Evolutionary conservation across 2,797 vertebrate genomes (phyloP).

Genomic region (Tolypeutes matacus): DNA sequence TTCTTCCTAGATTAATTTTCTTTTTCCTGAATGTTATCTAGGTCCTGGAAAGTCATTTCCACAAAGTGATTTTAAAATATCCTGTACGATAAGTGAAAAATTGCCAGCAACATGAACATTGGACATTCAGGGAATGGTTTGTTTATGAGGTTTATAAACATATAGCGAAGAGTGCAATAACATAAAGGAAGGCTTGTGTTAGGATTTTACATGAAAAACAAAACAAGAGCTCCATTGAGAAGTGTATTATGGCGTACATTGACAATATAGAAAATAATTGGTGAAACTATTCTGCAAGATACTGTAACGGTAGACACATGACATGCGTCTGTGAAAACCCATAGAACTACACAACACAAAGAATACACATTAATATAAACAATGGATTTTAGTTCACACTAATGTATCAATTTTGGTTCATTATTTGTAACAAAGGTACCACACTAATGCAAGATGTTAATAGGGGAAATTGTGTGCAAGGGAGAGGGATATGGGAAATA

Average conservation of each 20-base stretch:
- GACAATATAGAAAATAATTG: not conserved
- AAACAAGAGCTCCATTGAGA: not conserved
- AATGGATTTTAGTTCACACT: not conserved
- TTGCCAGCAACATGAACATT: not conserved
- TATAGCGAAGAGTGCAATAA: rapidly evolving
- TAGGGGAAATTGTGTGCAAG: not conserved
- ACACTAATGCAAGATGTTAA: not conserved
- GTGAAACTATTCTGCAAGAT: rapidly evolving
- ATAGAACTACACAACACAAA: not conserved
- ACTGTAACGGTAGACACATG: not conserved
- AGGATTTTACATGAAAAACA: not conserved
- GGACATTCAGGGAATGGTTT: not conserved
- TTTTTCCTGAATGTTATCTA: not conserved
- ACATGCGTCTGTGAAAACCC: not conserved
- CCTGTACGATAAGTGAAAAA: not conserved
- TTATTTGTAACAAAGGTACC: not conserved
- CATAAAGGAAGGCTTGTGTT: not conserved
- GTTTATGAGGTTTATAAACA: not conserved
- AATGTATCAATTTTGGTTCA: not conserved
- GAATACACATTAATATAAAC: not conserved
- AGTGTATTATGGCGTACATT: rapidly evolving
- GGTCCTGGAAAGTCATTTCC: constrained; percentile 27
- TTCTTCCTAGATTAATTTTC: not conserved
- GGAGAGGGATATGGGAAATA: not conserved
- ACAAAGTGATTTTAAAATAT: not conserved